Evolutionary conservation across 2,888 invertebrate species (phyloP), one percentile per base, ranked within the genome.

Genomic region (Melolontha melolontha): DNA sequence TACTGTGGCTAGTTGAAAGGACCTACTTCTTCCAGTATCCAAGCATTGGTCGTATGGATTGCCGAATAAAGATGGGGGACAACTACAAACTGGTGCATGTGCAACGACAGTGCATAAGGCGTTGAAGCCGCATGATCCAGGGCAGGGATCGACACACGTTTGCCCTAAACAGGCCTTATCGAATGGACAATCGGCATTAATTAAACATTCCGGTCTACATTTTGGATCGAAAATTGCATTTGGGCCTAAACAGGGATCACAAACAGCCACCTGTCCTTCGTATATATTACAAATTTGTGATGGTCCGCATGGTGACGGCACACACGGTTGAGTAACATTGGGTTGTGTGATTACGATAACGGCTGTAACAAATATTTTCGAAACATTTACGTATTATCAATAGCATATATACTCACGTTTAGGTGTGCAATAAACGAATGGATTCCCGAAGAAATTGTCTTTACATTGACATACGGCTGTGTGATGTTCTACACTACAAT

Each of bases 171-270:
- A 95, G 65, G 93, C 92, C 77, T 86, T 90, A 79, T 92, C 86
- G 77, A 92, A 92, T 57, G 90, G 86, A 85, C 95, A 95, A 77
- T 95, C 94, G 1, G 92, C 89, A 78, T 91, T 92, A 12, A 91
- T 87, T 57, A 95, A 84, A 83, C 95, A 95, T 84, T 95, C 94
- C 39, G 94, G 94, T 78, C 92, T 87, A 75, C 95, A 95, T 39
- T 88, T 87, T 27, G 92, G 91, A 81, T 91, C 91, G 73, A 89
- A 89, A 50, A 87, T 84, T 41, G 89, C 88, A 73, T 89, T 88
- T 0, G 90, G 87, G 49, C 91, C 90, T 74, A 88, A 85, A 79
- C 94, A 95, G n/a, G 89, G 87, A 81, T 92, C 90, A 79, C 94
- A 93, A 76, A 94, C 87, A 1, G 93, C 94, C 44, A 93, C 89